Percentiles rank a stretch among this genome's conserved stretches.
Evolutionary conservation across 2,888 invertebrate species (phyloP).

Genomic region (Galeopsomyia nigrocyanea): DNA sequence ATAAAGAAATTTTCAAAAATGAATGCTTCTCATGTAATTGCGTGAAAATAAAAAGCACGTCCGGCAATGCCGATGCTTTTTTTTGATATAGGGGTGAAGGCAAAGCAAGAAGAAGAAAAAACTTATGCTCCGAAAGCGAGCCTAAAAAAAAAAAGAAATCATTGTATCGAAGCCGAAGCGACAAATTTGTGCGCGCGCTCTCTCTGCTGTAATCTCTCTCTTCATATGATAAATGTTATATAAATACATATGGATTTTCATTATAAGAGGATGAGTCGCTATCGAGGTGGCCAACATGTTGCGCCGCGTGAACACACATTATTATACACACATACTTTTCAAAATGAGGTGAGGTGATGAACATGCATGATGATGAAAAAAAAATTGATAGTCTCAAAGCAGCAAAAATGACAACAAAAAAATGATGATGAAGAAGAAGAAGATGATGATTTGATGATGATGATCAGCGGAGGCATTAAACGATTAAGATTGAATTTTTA

Average conservation of each 20-base stretch:
- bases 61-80: too few species aligned
- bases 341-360: conserved; percentile 9
- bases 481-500: conserved; percentile 60
- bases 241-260: conserved; percentile 55
- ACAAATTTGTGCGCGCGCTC: conserved; percentile 59
- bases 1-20: conserved; percentile 21
- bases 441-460: background rate
- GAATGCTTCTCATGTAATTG: too few species aligned
- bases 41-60: too few species aligned
- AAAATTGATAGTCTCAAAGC: conserved; percentile 43
- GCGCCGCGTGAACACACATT: conserved; percentile 29
- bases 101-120: too few species aligned
- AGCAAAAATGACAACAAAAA: conserved; percentile 46
- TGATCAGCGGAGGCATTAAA: conserved; percentile 42
- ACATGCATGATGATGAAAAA: conserved; percentile 5
- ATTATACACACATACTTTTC: conserved; percentile 10
- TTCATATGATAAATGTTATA: conserved; percentile 63
- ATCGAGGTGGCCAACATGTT: conserved; percentile 32
- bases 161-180: conserved; percentile 25
- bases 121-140: too few species aligned
- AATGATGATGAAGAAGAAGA: background rate
- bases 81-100: too few species aligned
- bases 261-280: conserved; percentile 40
- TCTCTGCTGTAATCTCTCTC: conserved; percentile 62
- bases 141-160: conserved; percentile 16